Evolutionary conservation across 2,888 invertebrate species (phyloP), one percentile per base, ranked within the genome.

Genomic region (Leptinotarsa rubiginosa): DNA sequence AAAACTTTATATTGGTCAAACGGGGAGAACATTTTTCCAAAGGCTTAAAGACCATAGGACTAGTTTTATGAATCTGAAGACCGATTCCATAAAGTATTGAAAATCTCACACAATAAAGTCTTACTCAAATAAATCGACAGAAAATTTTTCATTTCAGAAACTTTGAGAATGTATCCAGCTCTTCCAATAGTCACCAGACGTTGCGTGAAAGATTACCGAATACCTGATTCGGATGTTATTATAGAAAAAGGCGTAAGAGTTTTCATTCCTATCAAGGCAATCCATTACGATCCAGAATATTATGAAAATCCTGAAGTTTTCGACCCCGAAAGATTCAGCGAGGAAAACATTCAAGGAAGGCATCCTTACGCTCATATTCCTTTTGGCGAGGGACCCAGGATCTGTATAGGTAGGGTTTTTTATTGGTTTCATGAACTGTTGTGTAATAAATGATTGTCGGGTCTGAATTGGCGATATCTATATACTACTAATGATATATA

Each of bases 371-470:
- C 79, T 2, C 69, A 77, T 68, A 62, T 81, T 15, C 78, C 80
- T 1, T 81, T 80, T 67, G 81, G 81, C 0, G 78, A 80, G 72
- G 81, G 81, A 7, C 80, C 78, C 13, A 74, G 81, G 54, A 69
- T 74, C 22, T 80, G 79, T 50, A 80, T 80, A 70, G 79, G 79
- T 80, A 69, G 50, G 71, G 10, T 72, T 18, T 25, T 16, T 50
- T 5, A 50, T 15, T 50, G 50, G 0, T n/a, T n/a, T n/a, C n/a
- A n/a, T n/a, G n/a, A n/a, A n/a, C n/a, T n/a, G n/a, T n/a, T n/a
- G n/a, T n/a, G n/a, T n/a, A n/a, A n/a, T n/a, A n/a, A n/a, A n/a
- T n/a, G n/a, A n/a, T n/a, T n/a, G n/a, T n/a, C n/a, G n/a, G n/a
- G n/a, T n/a, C n/a, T n/a, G n/a, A n/a, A n/a, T n/a, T n/a, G n/a